A percentile compares a stretch with the other conserved stretches of the same genome.
Evolutionary conservation across 2,113 vertebrate species (phyloP).

Genomic region (Crotophaga sulcirostris): DNA sequence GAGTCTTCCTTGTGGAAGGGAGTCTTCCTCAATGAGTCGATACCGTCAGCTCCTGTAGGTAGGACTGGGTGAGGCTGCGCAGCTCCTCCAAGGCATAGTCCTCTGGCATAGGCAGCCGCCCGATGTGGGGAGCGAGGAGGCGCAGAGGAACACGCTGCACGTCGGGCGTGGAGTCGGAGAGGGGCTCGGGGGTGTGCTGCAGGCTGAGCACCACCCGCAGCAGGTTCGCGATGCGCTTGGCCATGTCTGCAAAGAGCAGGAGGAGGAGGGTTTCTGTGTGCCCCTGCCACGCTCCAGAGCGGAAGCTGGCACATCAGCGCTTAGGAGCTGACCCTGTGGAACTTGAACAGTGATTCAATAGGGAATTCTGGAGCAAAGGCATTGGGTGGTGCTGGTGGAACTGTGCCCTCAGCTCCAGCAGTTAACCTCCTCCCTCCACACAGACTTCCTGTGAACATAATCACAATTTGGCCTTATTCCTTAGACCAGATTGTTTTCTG

Average conservation of each 20-base stretch:
- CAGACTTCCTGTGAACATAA: accelerated
- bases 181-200: slow-evolving; percentile 78
- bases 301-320: accelerated
- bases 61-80: slow-evolving; percentile 88
- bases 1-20: too few species aligned
- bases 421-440: accelerated
- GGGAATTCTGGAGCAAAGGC: not conserved
- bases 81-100: slow-evolving; percentile 96
- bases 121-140: slow-evolving; percentile 87
- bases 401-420: not conserved
- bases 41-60: slow-evolving; percentile 85
- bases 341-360: accelerated
- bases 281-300: accelerated
- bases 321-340: accelerated
- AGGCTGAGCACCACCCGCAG: slow-evolving; percentile 88
- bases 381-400: not conserved
- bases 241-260: slow-evolving; percentile 85
- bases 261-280: accelerated
- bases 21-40: slow-evolving; percentile 71
- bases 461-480: accelerated
- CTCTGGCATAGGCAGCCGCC: slow-evolving; percentile 92
- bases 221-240: slow-evolving; percentile 92
- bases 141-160: slow-evolving; percentile 77
- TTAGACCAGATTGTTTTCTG: too few species aligned
- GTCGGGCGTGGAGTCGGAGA: slow-evolving; percentile 17